Evolutionary conservation across 2,888 invertebrate genomes (phyloP).

Genomic region (Oeneis ivallda): DNA sequence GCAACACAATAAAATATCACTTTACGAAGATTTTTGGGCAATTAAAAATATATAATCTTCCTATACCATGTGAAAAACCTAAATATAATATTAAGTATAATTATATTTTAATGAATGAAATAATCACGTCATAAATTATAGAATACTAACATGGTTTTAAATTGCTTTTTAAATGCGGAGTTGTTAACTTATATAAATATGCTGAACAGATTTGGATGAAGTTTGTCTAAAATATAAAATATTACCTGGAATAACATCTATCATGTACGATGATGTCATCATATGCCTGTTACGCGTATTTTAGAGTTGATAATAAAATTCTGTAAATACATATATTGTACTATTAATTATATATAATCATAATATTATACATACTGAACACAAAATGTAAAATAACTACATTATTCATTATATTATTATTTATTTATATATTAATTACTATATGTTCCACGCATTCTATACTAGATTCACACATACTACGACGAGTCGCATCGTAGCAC

Average conservation of each 20-base stretch:
- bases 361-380: conserved; percentile 11
- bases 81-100: too few species aligned
- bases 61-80: too few species aligned
- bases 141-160: too few species aligned
- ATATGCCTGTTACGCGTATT: background rate
- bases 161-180: too few species aligned
- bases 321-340: background rate
- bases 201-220: too few species aligned
- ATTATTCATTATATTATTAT: background rate
- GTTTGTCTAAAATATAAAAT: background rate
- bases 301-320: background rate
- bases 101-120: too few species aligned
- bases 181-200: too few species aligned
- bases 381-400: conserved; percentile 4
- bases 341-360: background rate
- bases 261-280: background rate
- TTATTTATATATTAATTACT: conserved; percentile 11
- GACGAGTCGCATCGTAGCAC: background rate
- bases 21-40: too few species aligned
- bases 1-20: too few species aligned
- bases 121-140: too few species aligned
- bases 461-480: background rate
- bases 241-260: background rate
- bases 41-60: too few species aligned
- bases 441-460: conserved; percentile 16